phyloP scores from a whole-genome alignment of 2,888 invertebrate genomes.

The Eurois occulta region DNA sequence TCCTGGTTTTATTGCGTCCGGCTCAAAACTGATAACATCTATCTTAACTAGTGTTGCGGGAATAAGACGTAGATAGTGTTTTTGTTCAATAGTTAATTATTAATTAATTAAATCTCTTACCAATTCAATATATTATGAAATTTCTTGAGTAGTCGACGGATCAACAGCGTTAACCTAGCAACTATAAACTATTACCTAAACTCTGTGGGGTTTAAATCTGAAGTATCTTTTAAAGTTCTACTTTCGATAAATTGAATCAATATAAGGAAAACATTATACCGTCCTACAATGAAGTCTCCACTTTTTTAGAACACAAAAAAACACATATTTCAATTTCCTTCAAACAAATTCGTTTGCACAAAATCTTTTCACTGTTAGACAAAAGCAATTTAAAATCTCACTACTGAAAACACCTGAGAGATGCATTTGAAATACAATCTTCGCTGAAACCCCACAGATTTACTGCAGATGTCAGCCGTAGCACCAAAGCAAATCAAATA shows the following conservation, averaged over 20 bases:
- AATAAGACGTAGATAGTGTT: neutral
- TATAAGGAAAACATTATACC: neutral
- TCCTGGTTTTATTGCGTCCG: conserved; percentile 29
- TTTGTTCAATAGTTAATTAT: neutral
- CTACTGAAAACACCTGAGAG: conserved; percentile 36
- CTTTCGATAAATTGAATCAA: neutral
- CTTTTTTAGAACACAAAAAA: neutral
- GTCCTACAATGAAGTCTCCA: neutral
- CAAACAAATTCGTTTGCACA: conserved; percentile 26
- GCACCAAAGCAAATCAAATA: conserved; percentile 55
- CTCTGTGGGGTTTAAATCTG: neutral
- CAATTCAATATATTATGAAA: neutral
- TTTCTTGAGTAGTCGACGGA: neutral
- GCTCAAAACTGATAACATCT: conserved; percentile 42
- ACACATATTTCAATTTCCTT: conserved; percentile 15
- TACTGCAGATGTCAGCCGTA: conserved; percentile 54
- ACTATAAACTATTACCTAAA: neutral
- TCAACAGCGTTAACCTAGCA: neutral
- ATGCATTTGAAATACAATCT: conserved; percentile 50
- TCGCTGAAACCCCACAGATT: conserved; percentile 40
- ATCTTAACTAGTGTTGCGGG: conserved; percentile 1
- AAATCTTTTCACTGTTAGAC: conserved; percentile 22
- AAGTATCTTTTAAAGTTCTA: neutral
- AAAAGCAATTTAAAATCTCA: conserved; percentile 51
- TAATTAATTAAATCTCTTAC: neutral